Base-by-base conservation (phyloP, 2,888 invertebrate species). In the Ectemnius continuus region DNA sequence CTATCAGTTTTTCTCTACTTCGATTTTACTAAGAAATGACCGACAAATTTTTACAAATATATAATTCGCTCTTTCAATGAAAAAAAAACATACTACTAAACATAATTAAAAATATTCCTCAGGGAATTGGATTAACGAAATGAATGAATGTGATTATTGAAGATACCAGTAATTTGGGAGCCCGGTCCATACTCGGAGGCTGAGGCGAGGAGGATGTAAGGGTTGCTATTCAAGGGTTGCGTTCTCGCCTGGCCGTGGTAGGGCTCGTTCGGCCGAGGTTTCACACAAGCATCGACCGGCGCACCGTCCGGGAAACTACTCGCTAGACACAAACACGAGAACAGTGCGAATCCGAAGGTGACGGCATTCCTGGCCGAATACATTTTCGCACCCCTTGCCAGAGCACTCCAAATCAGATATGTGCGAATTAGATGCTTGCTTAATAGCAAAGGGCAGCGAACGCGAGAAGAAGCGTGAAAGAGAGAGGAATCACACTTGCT, bases 231-330 rank as follows among this genome's bases (percentile, higher is more conserved):
- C 36, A 92, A 87, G 0, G 95, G 92, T 86, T 95, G 95, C 0
- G 95, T 92, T 75, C 94, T 91, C 8, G 95, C 94, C 84, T 95
- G 94, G 2, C 96, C 95, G 83, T 96, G 96, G 88, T 96, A 95
- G 0, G 96, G 96, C 86, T 94, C 94, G 91, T 96, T 96, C 1
- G 94, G 93, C 58, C 94, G 92, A 28, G 94, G 93, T 88, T 95
- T 96, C 2, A 96, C 96, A 88, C 96, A 96, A 46, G 95, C 94
- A 87, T 96, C 96, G 36, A 96, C 94, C 0, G 96, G 96, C 1
- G 95, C 96, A 1, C 96, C 96, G 85, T 96, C 96, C n/a, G 96
- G 96, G 87, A 96, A 96, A 75, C 93, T 92, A 61, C 68, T 47
- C 4, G 90, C 87, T 72, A 91, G 63, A 46, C 85, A 73, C 46